These are phyloP conservation scores for Tragelaphus imberbis DNA, from an alignment of 2,113 vertebrate species.

Conservation along the genomic window DNA sequence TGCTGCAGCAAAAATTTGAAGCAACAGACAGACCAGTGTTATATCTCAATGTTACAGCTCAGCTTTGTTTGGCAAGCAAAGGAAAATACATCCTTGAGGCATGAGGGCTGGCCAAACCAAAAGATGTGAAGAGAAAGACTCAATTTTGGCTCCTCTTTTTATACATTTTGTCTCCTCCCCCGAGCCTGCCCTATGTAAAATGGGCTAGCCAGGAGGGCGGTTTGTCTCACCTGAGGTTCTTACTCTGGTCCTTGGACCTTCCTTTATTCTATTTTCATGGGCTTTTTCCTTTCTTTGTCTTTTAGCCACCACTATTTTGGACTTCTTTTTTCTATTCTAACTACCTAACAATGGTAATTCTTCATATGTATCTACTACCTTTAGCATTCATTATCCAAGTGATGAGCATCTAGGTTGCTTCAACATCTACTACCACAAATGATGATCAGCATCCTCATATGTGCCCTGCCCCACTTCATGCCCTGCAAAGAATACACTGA, in stretches of 20 bases:
- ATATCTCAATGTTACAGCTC: neutral
- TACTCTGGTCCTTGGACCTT: neutral
- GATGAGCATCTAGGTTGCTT: neutral
- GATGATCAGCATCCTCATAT: neutral
- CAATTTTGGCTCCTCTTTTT: neutral
- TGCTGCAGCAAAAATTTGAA: neutral
- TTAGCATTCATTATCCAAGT: neutral
- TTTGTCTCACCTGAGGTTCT: neutral
- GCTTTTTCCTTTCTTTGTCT: neutral
- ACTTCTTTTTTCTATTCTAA: neutral
- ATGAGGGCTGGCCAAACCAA: neutral
- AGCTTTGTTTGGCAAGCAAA: neutral
- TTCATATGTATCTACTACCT: neutral
- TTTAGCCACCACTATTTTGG: neutral
- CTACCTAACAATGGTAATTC: neutral
- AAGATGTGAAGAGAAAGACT: fast-evolving
- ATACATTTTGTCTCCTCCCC: neutral
- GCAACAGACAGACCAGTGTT: neutral
- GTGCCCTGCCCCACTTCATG: neutral
- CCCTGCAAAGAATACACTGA: neutral
- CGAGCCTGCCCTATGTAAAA: neutral
- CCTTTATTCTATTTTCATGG: neutral
- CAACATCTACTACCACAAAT: neutral
- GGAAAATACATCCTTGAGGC: neutral
- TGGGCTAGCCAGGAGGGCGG: neutral